Evolutionary conservation across 2,797 vertebrate genomes (phyloP).

Genomic region (Pygocentrus nattereri): DNA sequence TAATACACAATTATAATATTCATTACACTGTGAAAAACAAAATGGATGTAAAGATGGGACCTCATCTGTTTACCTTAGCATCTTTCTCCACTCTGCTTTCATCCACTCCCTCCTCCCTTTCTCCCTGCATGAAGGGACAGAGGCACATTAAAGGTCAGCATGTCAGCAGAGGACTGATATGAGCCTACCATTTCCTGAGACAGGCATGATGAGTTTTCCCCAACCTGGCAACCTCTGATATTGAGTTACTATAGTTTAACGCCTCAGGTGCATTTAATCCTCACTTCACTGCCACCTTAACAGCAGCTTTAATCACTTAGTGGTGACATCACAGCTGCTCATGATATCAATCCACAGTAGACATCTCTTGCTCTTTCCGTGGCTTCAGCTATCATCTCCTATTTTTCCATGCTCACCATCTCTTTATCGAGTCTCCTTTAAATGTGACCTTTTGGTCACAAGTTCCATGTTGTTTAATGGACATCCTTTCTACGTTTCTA

Average conservation of each 20-base stretch:
- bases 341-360: constrained; percentile 65
- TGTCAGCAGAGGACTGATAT: constrained; percentile 24
- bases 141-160: constrained; percentile 35
- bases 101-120: constrained; percentile 49
- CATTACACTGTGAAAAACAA: not conserved
- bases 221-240: constrained; percentile 40
- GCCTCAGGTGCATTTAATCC: constrained; percentile 49
- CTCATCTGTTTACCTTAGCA: constrained; percentile 84
- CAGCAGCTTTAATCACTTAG: constrained; percentile 66
- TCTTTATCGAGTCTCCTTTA: constrained; percentile 55
- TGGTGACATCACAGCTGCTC: constrained; percentile 64
- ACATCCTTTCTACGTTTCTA: constrained; percentile 73
- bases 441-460: constrained; percentile 41
- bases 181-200: constrained; percentile 27
- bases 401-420: constrained; percentile 61
- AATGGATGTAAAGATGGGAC: not conserved
- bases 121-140: constrained; percentile 41
- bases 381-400: not conserved
- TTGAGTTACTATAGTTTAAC: constrained; percentile 49
- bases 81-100: constrained; percentile 84
- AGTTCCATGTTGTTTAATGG: not conserved
- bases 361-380: constrained; percentile 46
- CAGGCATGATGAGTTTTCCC: constrained; percentile 39
- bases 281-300: constrained; percentile 23
- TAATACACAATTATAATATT: too few species aligned